These are phyloP conservation scores for Platerodrilus igneus DNA, from an alignment of 2,888 invertebrate genomes.

Conservation along the genomic window DNA sequence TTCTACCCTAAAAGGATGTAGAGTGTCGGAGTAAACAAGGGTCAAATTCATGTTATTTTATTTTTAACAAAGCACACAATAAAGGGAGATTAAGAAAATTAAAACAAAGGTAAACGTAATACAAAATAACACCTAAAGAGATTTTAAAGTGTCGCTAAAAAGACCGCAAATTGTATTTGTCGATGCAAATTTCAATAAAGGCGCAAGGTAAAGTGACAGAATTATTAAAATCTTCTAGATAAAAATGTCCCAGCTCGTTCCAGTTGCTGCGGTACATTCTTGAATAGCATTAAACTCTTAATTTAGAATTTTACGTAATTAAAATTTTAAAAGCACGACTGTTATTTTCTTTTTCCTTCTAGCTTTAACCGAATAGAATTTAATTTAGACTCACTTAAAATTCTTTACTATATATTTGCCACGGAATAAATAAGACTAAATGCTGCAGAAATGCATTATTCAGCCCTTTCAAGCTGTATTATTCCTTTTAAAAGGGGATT, in stretches of 20 bases:
- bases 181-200: conserved; percentile 25
- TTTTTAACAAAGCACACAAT: conserved; percentile 11
- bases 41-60: conserved; percentile 29
- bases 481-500: too few species aligned
- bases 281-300: conserved; percentile 27
- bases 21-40: conserved; percentile 28
- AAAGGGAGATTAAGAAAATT: conserved; percentile 1
- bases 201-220: conserved; percentile 22
- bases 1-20: conserved; percentile 28
- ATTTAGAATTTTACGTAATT: conserved; percentile 27
- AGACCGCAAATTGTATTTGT: conserved; percentile 25
- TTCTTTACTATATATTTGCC: conserved; percentile 18
- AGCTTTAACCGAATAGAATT: conserved; percentile 17
- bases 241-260: conserved; percentile 21
- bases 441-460: conserved; percentile 17
- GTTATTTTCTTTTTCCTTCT: conserved; percentile 13
- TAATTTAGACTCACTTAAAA: conserved; percentile 17
- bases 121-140: conserved; percentile 21
- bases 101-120: conserved; percentile 15
- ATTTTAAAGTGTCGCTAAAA: conserved; percentile 22
- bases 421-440: conserved; percentile 16
- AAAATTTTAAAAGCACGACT: conserved; percentile 27
- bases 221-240: conserved; percentile 23
- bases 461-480: conserved; percentile 12
- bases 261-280: conserved; percentile 20